These are phyloP conservation scores for Lutjanus campechanus DNA, from an alignment of 2,797 vertebrate genomes.

Conservation along the genomic window DNA sequence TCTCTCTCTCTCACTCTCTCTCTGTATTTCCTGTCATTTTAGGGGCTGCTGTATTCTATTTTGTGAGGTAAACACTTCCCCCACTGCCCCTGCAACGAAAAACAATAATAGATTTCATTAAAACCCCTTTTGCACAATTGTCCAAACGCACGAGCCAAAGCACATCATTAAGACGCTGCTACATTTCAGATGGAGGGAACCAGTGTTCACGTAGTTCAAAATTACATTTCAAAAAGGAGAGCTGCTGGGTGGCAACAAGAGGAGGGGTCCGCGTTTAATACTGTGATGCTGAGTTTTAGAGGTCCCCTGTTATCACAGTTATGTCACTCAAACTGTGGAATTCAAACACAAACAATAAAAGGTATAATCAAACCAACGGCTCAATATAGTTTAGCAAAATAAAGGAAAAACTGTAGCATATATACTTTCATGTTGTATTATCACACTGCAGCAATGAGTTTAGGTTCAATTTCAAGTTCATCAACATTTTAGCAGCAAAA, in stretches of 20 bases:
- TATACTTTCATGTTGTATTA: slow-evolving; percentile 5
- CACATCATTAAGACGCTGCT: slow-evolving; percentile 60
- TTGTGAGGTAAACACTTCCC: slow-evolving; percentile 71
- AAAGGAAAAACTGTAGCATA: not conserved
- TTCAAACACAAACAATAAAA: slow-evolving; percentile 15
- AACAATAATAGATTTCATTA: slow-evolving; percentile 71
- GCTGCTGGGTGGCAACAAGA: slow-evolving; percentile 53
- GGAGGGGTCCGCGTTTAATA: slow-evolving; percentile 43
- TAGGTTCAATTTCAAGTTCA: slow-evolving; percentile 5
- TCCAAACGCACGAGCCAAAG: slow-evolving; percentile 59
- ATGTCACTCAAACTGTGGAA: slow-evolving; percentile 46
- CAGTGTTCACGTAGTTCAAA: slow-evolving; percentile 39
- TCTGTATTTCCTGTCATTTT: slow-evolving; percentile 71
- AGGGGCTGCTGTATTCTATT: slow-evolving; percentile 67
- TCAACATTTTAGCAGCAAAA: not conserved
- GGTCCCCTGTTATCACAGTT: slow-evolving; percentile 51
- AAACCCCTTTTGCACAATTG: slow-evolving; percentile 59
- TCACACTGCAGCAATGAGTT: not conserved
- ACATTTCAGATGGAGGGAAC: slow-evolving; percentile 46
- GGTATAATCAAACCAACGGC: slow-evolving; percentile 8
- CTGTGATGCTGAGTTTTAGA: slow-evolving; percentile 42
- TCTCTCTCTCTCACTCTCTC: slow-evolving; percentile 9
- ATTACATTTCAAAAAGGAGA: slow-evolving; percentile 49
- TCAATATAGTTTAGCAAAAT: slow-evolving; percentile 21
- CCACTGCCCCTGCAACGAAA: slow-evolving; percentile 39